Evolutionary conservation across 2,113 vertebrate species (phyloP), one percentile per base, ranked within the genome.

Genomic region (Mohoua ochrocephala): DNA sequence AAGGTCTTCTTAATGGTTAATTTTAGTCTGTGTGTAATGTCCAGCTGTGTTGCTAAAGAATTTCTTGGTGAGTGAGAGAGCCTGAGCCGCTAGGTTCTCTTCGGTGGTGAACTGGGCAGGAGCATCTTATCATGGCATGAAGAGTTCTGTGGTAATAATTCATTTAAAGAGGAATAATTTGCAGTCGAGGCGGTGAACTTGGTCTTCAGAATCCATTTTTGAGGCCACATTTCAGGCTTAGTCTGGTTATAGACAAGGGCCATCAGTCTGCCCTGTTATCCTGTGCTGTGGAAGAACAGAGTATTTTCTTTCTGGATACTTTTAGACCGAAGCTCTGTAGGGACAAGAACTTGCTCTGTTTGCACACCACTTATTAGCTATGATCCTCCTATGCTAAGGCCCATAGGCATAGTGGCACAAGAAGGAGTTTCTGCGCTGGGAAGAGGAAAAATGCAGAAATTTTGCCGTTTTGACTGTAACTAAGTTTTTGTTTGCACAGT

Each of bases 361-460:
- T 68, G 19, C 57, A 35, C 10, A 9, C 24, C 5, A 2, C 23
- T 61, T 85, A 18, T 0, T n/a, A 61, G n/a, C 13, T 9, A 1
- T 2, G 12, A 61, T 56, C 47, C 31, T 91, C 21, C 44, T 14
- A 5, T 64, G 37, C 26, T 37, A n/a, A 67, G 31, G 22, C 41
- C 37, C 14, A 0, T 7, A 53, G 41, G 20, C 18, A 0, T 45
- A 73, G 37, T 15, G 4, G 2, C 56, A 9, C 26, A 35, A 49
- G 56, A 22, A 79, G 45, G 27, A 18, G 16, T 20, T 68, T 53
- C 50, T 91, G 54, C 26, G 2, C 42, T 17, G 17, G 18, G 39
- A 59, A 26, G 19, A n/a, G n/a, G 28, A 59, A 70, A 52, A 74
- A 89, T 7, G 42, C 49, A 44, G 33, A 70, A 71, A 52, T 10